Evolutionary conservation across 2,113 vertebrate genomes (phyloP).

Genomic region (Circaetus cinerascens): DNA sequence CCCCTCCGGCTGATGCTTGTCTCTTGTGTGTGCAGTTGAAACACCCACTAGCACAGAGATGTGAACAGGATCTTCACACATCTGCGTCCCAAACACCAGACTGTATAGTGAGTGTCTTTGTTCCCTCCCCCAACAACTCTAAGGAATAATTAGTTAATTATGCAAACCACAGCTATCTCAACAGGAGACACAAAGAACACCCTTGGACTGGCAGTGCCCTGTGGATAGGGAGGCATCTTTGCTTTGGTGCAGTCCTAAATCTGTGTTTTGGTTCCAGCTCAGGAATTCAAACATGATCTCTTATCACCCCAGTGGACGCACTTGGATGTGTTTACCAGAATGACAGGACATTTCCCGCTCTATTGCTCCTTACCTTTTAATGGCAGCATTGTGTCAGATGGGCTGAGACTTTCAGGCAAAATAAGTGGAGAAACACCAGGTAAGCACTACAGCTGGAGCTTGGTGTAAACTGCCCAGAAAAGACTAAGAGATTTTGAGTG

Average conservation of each 20-base stretch:
- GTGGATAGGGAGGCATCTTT: neutral
- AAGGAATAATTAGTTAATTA: neutral
- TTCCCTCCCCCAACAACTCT: neutral
- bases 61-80: neutral
- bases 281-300: neutral
- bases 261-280: neutral
- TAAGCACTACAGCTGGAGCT: neutral
- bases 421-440: neutral
- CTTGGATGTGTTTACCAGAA: neutral
- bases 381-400: rapidly evolving
- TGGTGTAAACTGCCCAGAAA: neutral
- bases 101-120: neutral
- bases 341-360: neutral
- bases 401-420: neutral
- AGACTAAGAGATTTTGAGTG: neutral
- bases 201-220: neutral
- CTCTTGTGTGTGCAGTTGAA: neutral
- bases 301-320: rapidly evolving
- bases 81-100: neutral
- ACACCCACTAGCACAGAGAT: neutral
- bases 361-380: neutral
- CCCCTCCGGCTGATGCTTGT: neutral
- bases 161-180: neutral
- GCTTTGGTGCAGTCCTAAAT: neutral
- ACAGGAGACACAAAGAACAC: neutral